Evolutionary conservation across 2,113 vertebrate species (phyloP).

Genomic region (Telmatochromis brachygnathus): DNA sequence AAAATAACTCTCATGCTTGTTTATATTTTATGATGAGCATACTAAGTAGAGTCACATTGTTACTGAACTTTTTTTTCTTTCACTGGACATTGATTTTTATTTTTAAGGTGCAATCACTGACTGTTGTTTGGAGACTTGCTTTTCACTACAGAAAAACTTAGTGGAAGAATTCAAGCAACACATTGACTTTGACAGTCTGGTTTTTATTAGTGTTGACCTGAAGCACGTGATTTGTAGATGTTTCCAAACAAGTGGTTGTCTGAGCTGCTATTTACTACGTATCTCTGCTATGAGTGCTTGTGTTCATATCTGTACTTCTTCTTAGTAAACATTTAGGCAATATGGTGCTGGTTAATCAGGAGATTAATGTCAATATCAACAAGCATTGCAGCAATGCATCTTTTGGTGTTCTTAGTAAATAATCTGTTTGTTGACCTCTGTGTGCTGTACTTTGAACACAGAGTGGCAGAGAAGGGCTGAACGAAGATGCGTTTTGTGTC

Average conservation of each 20-base stretch:
- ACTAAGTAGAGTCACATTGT: neutral
- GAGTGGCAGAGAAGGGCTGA: neutral
- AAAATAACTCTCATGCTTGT: neutral
- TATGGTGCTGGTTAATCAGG: neutral
- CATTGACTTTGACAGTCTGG: neutral
- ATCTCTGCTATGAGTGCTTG: neutral
- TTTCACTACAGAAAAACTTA: neutral
- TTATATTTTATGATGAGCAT: neutral
- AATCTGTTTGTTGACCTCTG: neutral
- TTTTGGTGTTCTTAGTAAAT: neutral
- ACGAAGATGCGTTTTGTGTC: neutral
- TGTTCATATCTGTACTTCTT: neutral
- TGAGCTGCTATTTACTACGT: neutral
- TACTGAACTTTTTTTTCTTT: neutral
- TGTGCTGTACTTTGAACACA: neutral
- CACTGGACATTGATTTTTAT: neutral
- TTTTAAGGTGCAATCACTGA: neutral
- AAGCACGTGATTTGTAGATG: neutral
- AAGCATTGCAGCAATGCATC: conserved; percentile 26
- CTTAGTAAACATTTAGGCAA: neutral
- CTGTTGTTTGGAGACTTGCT: neutral
- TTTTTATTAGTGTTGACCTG: neutral
- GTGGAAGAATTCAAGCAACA: neutral
- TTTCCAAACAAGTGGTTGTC: neutral
- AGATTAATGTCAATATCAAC: conserved; percentile 20